Evolutionary conservation across 2,797 vertebrate species (phyloP).

Genomic region (Heteromormyrus szaboi): DNA sequence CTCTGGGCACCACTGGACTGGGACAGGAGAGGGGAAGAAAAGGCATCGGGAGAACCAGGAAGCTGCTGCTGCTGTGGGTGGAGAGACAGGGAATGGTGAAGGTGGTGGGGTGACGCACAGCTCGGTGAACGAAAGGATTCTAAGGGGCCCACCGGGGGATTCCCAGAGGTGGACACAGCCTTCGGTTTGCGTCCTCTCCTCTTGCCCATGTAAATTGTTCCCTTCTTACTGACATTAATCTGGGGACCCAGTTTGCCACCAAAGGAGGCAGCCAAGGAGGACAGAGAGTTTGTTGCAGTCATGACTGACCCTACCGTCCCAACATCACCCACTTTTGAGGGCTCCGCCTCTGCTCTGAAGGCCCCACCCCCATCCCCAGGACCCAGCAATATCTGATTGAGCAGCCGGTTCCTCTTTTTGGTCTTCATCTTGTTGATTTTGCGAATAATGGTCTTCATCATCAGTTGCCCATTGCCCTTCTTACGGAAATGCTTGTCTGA

Average conservation of each 20-base stretch:
- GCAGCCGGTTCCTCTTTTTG: slow-evolving; percentile 80
- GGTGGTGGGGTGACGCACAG: slow-evolving; percentile 52
- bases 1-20: slow-evolving; percentile 84
- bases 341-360: slow-evolving; percentile 38
- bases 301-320: slow-evolving; percentile 25
- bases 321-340: slow-evolving; percentile 23
- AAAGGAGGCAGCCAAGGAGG: slow-evolving; percentile 87
- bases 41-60: slow-evolving; percentile 50
- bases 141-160: slow-evolving; percentile 39
- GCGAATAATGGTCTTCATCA: slow-evolving; percentile 87
- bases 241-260: slow-evolving; percentile 87
- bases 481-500: slow-evolving; percentile 60
- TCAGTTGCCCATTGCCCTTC: slow-evolving; percentile 78
- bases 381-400: slow-evolving; percentile 76
- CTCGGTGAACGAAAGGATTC: slow-evolving; percentile 35
- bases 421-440: slow-evolving; percentile 95
- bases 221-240: slow-evolving; percentile 97
- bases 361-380: slow-evolving; percentile 32
- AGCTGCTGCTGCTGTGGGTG: slow-evolving; percentile 35
- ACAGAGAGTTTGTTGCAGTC: slow-evolving; percentile 57
- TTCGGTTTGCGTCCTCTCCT: slow-evolving; percentile 94
- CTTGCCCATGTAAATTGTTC: slow-evolving; percentile 98
- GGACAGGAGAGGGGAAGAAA: slow-evolving; percentile 76
- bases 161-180: slow-evolving; percentile 43
- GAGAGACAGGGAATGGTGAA: slow-evolving; percentile 61